Percentiles rank a stretch among this genome's conserved stretches.
phyloP scores from a whole-genome alignment of 2,888 invertebrate genomes.

The Drepana falcataria region DNA sequence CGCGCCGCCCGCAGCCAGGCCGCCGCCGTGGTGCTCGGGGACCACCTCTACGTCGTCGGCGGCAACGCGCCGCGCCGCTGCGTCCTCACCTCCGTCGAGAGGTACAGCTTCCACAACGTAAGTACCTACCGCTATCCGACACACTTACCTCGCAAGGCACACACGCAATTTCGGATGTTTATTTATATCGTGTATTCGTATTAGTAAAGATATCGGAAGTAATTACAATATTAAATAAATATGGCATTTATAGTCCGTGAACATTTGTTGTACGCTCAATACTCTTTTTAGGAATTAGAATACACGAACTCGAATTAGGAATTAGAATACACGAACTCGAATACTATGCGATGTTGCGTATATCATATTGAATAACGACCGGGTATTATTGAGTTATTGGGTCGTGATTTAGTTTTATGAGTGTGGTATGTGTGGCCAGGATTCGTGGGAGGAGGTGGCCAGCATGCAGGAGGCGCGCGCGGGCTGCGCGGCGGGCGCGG shows the following conservation, averaged over 20 bases:
- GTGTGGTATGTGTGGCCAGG: slow-evolving; percentile 53
- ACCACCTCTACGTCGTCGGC: slow-evolving; percentile 91
- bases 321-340: no score
- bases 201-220: no score
- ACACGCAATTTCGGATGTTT: background rate
- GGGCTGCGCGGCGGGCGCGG: slow-evolving; percentile 91
- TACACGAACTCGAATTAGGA: no score
- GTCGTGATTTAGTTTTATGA: background rate
- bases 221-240: no score
- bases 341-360: no score
- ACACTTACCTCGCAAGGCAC: background rate
- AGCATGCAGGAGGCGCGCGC: slow-evolving; percentile 86
- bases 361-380: background rate
- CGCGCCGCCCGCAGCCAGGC: slow-evolving; percentile 90
- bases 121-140: slow-evolving; percentile 6
- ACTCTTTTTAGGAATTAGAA: no score
- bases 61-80: slow-evolving; percentile 90
- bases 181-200: no score
- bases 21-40: slow-evolving; percentile 91
- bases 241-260: no score
- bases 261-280: no score
- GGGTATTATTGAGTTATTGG: background rate
- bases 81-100: slow-evolving; percentile 89
- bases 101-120: slow-evolving; percentile 89
- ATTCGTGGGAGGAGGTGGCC: slow-evolving; percentile 88